Evolutionary conservation across 1,140 invertebrate genomes (phyloP).

Genomic region (Drosophila guanche): DNA sequence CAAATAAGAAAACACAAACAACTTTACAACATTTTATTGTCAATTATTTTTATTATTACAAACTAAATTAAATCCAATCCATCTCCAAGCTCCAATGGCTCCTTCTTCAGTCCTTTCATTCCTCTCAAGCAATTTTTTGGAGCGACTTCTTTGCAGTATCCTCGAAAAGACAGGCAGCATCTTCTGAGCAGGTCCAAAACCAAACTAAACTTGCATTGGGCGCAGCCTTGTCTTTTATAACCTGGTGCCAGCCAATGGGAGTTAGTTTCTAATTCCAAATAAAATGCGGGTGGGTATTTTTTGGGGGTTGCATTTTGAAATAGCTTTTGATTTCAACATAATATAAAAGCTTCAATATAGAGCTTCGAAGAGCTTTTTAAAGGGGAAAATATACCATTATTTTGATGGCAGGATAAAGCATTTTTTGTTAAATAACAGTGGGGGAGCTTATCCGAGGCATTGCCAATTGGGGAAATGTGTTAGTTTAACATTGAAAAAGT

Average conservation of each 20-base stretch:
- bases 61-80: background rate
- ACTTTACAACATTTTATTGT: conserved; percentile 10
- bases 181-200: conserved; percentile 8
- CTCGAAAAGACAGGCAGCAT: conserved; percentile 8
- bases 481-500: too few relatives aligned
- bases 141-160: too few relatives aligned
- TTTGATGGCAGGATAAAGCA: conserved; percentile 5
- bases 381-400: conserved; percentile 57
- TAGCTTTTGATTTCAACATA: conserved; percentile 14
- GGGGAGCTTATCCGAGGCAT: background rate
- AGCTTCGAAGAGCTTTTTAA: conserved; percentile 32
- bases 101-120: too few relatives aligned
- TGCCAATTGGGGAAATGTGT: too few relatives aligned
- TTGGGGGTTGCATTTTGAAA: conserved; percentile 21
- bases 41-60: background rate
- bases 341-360: conserved; percentile 41
- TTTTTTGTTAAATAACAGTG: background rate
- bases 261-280: conserved; percentile 31
- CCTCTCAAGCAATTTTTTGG: too few relatives aligned
- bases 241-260: conserved; percentile 51
- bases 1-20: conserved; percentile 13
- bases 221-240: conserved; percentile 61
- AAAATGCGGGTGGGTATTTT: conserved; percentile 22
- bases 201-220: conserved; percentile 70
- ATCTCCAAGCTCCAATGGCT: background rate